These are phyloP conservation scores for Carassius gibelio DNA, from an alignment of 2,113 vertebrate species.

Conservation along the genomic window DNA sequence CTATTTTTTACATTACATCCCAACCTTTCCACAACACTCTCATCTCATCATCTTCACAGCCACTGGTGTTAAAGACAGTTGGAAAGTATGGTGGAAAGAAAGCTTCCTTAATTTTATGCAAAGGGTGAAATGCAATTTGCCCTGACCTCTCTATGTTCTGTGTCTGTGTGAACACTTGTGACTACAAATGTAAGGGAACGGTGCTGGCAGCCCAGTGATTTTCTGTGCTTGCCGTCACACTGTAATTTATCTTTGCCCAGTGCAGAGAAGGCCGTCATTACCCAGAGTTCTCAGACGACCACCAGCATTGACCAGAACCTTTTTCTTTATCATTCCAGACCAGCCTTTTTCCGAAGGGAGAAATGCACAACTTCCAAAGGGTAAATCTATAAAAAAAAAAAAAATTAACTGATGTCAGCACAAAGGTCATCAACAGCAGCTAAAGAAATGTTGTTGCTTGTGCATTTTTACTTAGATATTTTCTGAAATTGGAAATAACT, in stretches of 20 bases:
- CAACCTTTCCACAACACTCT: conserved; percentile 2
- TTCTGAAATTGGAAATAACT: neutral
- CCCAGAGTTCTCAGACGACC: conserved; percentile 41
- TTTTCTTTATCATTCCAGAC: conserved; percentile 37
- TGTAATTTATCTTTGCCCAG: conserved; percentile 34
- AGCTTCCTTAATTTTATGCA: neutral
- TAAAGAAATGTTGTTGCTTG: neutral
- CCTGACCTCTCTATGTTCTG: conserved; percentile 11
- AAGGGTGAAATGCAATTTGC: neutral
- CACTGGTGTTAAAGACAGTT: conserved; percentile 16
- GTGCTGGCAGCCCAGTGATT: neutral
- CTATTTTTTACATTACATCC: conserved; percentile 23
- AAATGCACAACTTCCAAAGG: conserved; percentile 10
- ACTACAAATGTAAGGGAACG: neutral
- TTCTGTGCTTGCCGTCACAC: conserved; percentile 1
- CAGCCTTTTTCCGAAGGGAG: neutral
- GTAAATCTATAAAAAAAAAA: neutral
- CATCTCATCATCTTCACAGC: conserved; percentile 5
- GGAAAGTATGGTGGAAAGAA: neutral
- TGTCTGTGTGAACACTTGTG: conserved; percentile 8
- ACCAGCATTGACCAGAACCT: conserved; percentile 8
- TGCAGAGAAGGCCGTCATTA: conserved; percentile 24
- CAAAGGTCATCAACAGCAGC: neutral
- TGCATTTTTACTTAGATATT: neutral
- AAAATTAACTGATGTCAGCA: neutral